Conservation (phyloP, 2,888 invertebrate species). For the Toxonevra muliebris region DNA sequence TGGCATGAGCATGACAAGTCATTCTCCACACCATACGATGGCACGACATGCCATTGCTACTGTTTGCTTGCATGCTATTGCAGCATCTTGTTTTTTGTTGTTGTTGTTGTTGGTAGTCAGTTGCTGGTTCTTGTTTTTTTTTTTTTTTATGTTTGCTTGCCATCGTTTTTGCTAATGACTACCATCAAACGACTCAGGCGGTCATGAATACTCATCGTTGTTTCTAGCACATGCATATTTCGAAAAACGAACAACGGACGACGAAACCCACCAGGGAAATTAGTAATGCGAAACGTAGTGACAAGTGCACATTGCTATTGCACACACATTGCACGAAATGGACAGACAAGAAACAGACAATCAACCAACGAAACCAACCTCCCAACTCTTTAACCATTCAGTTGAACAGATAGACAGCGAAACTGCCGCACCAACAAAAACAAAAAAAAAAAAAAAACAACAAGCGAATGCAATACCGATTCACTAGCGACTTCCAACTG, state of each 20-base stretch:
- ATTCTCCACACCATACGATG: too few species aligned
- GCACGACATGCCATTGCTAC: not conserved
- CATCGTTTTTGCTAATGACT: conserved; percentile 30
- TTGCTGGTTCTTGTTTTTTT: not conserved
- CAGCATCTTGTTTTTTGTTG: not conserved
- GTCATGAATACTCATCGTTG: too few species aligned
- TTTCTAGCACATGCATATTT: conserved; percentile 10
- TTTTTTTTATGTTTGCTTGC: not conserved
- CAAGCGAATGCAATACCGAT: not conserved
- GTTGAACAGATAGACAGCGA: too few species aligned
- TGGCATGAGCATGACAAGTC: not conserved
- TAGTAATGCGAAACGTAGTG: conserved; percentile 51
- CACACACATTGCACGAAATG: too few species aligned
- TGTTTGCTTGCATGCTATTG: not conserved
- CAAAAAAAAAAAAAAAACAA: too few species aligned
- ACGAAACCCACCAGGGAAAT: conserved; percentile 51
- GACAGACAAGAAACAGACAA: too few species aligned
- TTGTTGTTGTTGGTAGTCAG: not conserved
- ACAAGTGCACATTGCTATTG: conserved; percentile 15
- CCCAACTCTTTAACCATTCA: too few species aligned
- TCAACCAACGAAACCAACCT: too few species aligned
- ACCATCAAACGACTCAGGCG: conserved; percentile 32
- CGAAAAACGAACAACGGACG: too few species aligned
- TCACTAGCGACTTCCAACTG: too few species aligned
- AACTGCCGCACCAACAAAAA: too few species aligned